Evolutionary conservation across 2,888 invertebrate genomes (phyloP).

Genomic region (Scaptomyza polygonia): DNA sequence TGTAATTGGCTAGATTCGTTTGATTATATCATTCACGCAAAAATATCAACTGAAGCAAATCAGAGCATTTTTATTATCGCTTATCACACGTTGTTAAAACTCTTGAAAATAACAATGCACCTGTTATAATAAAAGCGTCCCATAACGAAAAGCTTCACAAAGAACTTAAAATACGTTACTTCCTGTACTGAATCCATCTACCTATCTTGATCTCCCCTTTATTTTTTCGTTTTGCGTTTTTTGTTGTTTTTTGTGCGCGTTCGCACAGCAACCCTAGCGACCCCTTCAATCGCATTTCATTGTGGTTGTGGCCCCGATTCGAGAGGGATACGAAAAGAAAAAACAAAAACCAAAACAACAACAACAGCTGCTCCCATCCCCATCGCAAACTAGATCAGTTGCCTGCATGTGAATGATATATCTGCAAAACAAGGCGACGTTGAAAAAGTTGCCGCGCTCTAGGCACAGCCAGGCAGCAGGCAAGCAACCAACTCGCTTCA

Average conservation of each 20-base stretch:
- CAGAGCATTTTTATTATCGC: neutral
- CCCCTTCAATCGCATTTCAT: conserved; percentile 11
- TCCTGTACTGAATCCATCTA: conserved; percentile 33
- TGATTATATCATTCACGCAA: conserved; percentile 35
- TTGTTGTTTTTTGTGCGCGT: too few species aligned
- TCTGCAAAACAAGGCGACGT: conserved; percentile 42
- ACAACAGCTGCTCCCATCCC: conserved; percentile 52
- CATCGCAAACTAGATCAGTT: conserved; percentile 50
- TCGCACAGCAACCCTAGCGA: conserved; percentile 21
- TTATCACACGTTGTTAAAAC: neutral
- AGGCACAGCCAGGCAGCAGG: conserved; percentile 40
- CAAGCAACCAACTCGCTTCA: conserved; percentile 34
- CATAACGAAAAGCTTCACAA: conserved; percentile 7
- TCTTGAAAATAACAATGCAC: conserved; percentile 3
- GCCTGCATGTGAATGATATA: conserved; percentile 54
- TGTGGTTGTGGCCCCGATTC: conserved; percentile 25
- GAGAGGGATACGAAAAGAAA: conserved; percentile 5
- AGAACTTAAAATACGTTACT: conserved; percentile 3
- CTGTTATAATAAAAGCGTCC: conserved; percentile 9
- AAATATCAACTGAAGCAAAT: too few species aligned
- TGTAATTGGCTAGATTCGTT: conserved; percentile 8
- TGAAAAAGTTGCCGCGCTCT: conserved; percentile 56
- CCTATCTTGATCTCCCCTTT: conserved; percentile 46
- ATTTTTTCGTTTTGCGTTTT: neutral
- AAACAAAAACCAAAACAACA: neutral